Evolutionary conservation across 2,797 vertebrate genomes (phyloP).

Genomic region (Eulemur rubriventer): DNA sequence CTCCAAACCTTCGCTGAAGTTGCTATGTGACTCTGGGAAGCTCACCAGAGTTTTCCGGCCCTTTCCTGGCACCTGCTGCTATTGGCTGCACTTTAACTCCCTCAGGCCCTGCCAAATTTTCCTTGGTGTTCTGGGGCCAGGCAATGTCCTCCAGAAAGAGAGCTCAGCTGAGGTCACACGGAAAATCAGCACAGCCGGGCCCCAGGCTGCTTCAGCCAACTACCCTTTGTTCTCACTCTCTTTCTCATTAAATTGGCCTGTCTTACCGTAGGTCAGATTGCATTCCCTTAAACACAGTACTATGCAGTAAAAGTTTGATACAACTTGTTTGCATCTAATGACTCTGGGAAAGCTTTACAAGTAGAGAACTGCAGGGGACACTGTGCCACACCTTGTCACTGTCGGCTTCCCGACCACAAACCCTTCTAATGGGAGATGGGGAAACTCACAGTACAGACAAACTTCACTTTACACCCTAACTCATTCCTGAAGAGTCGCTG

Average conservation of each 20-base stretch:
- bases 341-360: not conserved
- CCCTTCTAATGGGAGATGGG: not conserved
- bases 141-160: conserved; percentile 38
- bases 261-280: not conserved
- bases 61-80: conserved; percentile 46
- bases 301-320: not conserved
- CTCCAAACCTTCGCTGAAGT: not conserved
- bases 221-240: not conserved
- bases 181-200: conserved; percentile 33
- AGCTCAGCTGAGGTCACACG: conserved; percentile 71
- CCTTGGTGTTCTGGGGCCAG: conserved; percentile 50
- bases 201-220: not conserved
- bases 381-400: not conserved
- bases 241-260: not conserved
- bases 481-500: conserved; percentile 36
- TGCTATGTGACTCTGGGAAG: conserved; percentile 28
- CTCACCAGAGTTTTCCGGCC: conserved; percentile 21
- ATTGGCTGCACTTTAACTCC: conserved; percentile 16
- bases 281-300: not conserved
- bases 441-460: not conserved
- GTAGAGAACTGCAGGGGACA: not conserved
- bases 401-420: not conserved
- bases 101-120: conserved; percentile 44
- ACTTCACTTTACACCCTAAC: not conserved
- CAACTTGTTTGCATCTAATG: not conserved